Evolutionary conservation across 30 jellyfish, hydroid and myxozoan species (phyloP).

Genomic region (Aurelia sp.): DNA sequence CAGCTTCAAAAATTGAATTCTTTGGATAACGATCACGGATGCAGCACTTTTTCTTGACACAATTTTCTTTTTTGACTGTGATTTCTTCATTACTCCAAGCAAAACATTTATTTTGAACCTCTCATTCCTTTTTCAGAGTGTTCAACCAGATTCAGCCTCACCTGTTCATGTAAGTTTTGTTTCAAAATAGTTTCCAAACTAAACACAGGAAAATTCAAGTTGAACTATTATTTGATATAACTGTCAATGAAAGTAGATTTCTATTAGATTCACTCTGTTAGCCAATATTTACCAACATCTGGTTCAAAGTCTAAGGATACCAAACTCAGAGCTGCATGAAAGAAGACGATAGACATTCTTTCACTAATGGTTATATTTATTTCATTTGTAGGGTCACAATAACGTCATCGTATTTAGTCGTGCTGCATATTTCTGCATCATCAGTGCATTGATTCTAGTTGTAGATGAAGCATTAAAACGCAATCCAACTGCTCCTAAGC

Average conservation of each 20-base stretch:
- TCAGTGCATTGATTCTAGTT: conserved; percentile 54
- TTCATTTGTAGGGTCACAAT: conserved; percentile 86
- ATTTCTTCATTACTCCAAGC: not conserved
- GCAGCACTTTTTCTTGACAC: too few relatives aligned
- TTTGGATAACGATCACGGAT: too few relatives aligned
- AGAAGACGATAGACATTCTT: not conserved
- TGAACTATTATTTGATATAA: too few relatives aligned
- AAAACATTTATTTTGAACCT: too few relatives aligned
- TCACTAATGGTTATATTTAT: not conserved
- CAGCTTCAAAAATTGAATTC: too few relatives aligned
- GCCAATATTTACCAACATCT: too few relatives aligned
- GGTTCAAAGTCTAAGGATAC: too few relatives aligned
- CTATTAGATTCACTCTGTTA: too few relatives aligned
- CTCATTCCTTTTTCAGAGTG: conserved; percentile 69
- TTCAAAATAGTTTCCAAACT: not conserved
- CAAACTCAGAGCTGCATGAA: too few relatives aligned
- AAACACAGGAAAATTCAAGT: too few relatives aligned
- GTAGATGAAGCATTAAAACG: conserved; percentile 70
- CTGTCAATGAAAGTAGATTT: too few relatives aligned
- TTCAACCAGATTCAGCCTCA: conserved; percentile 98
- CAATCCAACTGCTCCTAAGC: conserved; percentile 49
- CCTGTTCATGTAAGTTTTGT: conserved; percentile 88
- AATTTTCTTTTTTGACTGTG: not conserved
- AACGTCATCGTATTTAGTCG: conserved; percentile 90
- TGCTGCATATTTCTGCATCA: conserved; percentile 88